phyloP scores from a whole-genome alignment of 2,797 vertebrate species.

The Liparis tanakae region DNA sequence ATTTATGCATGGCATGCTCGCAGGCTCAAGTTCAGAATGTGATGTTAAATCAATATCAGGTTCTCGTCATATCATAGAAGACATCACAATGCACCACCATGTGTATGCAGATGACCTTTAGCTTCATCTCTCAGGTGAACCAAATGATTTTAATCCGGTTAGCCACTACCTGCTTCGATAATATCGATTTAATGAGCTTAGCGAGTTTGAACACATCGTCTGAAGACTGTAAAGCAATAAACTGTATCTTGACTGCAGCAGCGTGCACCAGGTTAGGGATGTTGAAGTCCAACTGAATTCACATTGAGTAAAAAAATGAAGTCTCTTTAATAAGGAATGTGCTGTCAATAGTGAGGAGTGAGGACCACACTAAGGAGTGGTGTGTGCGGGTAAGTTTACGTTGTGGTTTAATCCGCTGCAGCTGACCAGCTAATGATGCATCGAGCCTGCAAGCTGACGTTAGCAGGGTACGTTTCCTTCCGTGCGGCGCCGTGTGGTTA shows the following conservation, averaged over 20 bases:
- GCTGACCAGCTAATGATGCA: background rate
- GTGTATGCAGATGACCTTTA: slow-evolving; percentile 12
- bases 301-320: background rate
- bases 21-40: slow-evolving; percentile 10
- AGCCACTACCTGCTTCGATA: background rate
- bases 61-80: background rate
- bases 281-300: background rate
- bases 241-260: background rate
- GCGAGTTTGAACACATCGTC: background rate
- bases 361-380: background rate
- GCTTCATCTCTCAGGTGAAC: background rate
- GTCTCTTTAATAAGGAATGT: background rate
- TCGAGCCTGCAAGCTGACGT: background rate
- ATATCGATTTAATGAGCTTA: background rate
- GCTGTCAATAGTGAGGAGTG: background rate
- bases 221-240: background rate
- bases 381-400: background rate
- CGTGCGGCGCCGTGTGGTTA: background rate
- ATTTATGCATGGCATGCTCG: background rate
- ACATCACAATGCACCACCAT: background rate
- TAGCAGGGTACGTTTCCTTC: background rate
- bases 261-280: background rate
- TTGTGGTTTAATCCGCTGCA: background rate
- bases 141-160: background rate
- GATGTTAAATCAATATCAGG: background rate